Base-by-base conservation (phyloP, 1,140 invertebrate genomes). In the Lycorma delicatula region DNA sequence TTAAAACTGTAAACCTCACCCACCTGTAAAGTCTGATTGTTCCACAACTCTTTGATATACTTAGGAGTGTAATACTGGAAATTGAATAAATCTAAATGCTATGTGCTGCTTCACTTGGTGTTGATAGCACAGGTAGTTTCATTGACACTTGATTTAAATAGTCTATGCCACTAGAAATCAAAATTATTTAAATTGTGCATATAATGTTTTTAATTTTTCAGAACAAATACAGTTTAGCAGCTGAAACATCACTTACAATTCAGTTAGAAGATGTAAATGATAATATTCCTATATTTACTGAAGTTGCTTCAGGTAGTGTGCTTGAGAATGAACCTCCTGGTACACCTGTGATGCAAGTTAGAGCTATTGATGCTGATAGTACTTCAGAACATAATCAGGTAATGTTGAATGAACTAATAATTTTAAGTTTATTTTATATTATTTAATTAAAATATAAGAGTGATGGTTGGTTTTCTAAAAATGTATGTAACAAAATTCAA, bases 261-360 rank as follows among this genome's bases (percentile, higher is more conserved):
- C 79, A 84, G 66, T 77, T 92, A 1, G 74, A 81, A 66, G 91
- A 93, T 65, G 89, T 91, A 0, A 94, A 93, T 64, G 91, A 93
- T 68, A 88, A 91, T 66, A 87, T 90, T 62, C 91, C 91, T 0
- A 80, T 81, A 58, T 93, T 93, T 67, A 83, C 78, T 9, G 86
- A 90, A 71, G 79, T 87, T 12, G 77, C 83, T 61, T 80, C 80
- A 46, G 90, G 86, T 1, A 87, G 79, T 70, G 89, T 92, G 4
- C 68, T 89, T 60, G 91, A 92, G 76, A 90, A 93, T 69, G 87
- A 93, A 70, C 78, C 78, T 1, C 68, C 78, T 0, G 89, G 89
- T 13, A 87, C 89, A 3, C 78, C 81, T 1, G 91, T 94, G 1
- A 89, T 92, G 81, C 85, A 90, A 71, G 86, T 94, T 6, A 73